phyloP scores from a whole-genome alignment of 2,888 invertebrate species.

The Seira ritae region DNA sequence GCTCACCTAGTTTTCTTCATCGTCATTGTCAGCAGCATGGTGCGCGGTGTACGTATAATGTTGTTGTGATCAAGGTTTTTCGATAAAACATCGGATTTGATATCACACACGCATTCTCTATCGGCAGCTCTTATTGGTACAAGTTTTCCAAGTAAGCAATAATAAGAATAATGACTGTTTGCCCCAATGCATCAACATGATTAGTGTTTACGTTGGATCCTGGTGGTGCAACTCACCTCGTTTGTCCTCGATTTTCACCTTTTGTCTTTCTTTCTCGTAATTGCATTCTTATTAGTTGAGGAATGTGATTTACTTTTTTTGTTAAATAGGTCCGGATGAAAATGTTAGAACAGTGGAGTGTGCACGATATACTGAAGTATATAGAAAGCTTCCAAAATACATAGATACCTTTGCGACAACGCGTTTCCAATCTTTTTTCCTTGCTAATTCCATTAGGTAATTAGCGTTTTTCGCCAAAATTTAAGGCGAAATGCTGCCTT shows the following conservation, averaged over 20 bases:
- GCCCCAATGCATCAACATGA: background rate
- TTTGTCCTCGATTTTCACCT: conserved; percentile 32
- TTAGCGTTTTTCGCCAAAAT: too few species aligned
- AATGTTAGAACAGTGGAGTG: too few species aligned
- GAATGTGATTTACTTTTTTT: background rate
- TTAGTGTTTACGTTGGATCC: conserved; percentile 25
- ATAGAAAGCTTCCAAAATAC: too few species aligned
- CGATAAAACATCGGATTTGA: conserved; percentile 1
- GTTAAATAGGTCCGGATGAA: too few species aligned
- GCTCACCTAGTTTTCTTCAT: conserved; percentile 27
- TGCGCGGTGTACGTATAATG: background rate
- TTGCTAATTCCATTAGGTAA: too few species aligned
- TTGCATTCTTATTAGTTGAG: too few species aligned
- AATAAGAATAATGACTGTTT: background rate
- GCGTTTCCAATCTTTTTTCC: too few species aligned
- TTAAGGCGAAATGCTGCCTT: too few species aligned
- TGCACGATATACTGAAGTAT: too few species aligned
- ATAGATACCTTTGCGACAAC: too few species aligned
- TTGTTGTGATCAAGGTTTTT: conserved; percentile 12
- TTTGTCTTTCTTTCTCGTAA: conserved; percentile 22
- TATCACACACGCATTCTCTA: background rate
- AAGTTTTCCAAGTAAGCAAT: background rate
- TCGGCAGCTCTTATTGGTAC: background rate
- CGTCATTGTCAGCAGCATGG: background rate
- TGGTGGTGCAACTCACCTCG: conserved; percentile 30